Conservation (phyloP, 53 echinoderm and acorn worm genomes). For the Mesocentrotus franciscanus region DNA sequence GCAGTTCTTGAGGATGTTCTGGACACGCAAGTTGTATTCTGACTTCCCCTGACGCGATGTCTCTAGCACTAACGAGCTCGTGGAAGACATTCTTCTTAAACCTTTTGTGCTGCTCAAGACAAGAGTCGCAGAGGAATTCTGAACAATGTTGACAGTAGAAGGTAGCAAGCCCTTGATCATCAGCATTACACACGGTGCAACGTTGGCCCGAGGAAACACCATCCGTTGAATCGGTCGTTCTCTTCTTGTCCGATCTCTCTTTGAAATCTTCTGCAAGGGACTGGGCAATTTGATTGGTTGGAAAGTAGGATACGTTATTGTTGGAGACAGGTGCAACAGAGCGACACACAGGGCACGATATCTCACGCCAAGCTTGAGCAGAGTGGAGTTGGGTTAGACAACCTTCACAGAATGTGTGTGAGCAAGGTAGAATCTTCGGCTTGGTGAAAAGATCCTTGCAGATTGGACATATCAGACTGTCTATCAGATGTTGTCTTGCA, state of each 20-base stretch:
- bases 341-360: constrained; percentile 10
- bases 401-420: constrained; percentile 28
- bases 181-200: constrained; percentile 37
- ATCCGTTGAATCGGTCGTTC: not conserved
- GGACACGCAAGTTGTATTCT: not conserved
- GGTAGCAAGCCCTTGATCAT: not conserved
- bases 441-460: not conserved
- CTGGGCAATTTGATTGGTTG: constrained; percentile 1
- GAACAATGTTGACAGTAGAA: constrained; percentile 57
- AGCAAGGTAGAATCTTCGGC: constrained; percentile 18
- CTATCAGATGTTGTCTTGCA: not conserved
- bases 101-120: constrained; percentile 9
- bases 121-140: not conserved
- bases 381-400: constrained; percentile 22
- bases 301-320: not conserved
- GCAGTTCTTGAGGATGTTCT: constrained; percentile 19
- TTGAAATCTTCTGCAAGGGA: not conserved
- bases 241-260: not conserved
- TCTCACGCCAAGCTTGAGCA: not conserved
- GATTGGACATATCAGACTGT: constrained; percentile 30
- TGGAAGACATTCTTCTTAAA: constrained; percentile 9
- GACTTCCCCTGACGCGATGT: not conserved
- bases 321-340: not conserved
- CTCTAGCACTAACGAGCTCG: not conserved
- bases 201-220: not conserved